Evolutionary conservation across 2,797 vertebrate genomes (phyloP), one percentile per base, ranked within the genome.

Genomic region (Platalea minor): DNA sequence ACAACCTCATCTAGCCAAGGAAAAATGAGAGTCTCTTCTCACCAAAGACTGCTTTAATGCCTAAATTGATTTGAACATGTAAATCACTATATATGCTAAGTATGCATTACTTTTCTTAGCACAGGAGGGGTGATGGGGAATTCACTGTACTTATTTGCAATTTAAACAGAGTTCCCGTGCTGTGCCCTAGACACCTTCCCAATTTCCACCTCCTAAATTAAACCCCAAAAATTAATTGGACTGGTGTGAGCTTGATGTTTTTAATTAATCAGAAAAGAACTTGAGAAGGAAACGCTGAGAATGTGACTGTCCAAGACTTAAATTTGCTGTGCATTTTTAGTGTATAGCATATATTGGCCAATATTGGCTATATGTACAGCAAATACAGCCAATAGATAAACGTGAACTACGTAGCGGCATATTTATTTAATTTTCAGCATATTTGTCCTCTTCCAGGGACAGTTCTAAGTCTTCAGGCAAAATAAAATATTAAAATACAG

Each of bases 351-450:
- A 26, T 39, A 67, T 13, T 35, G 14, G 53, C 26, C 33, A 68
- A 25, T 37, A 70, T 76, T 68, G 33, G n/a, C 72, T 60, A 5
- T 21, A 33, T 3, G 8, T 13, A 73, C 20, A 75, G 43, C 9
- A 84, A 76, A 85, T 53, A 70, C 5, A 85, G 56, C n/a, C 48
- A 87, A 63, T 5, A 83, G 48, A 85, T 57, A 91, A 95, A 78
- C 0, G 7, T 57, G 17, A 89, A 75, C 46, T 69, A 75, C 0
- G 0, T 19, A 83, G 60, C 21, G 64, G 31, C 7, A 0, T 31
- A 80, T 57, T 77, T 50, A 68, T 50, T 69, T 69, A 21, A 29
- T 51, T 51, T 70, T 96, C 73, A 81, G 53, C 39, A 26, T 64
- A 60, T 65, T 75, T 76, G 3, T 33, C 51, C 50, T 65, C 43